Conservation (phyloP, 2,113 vertebrate species). For the Spilogale gracilis region DNA sequence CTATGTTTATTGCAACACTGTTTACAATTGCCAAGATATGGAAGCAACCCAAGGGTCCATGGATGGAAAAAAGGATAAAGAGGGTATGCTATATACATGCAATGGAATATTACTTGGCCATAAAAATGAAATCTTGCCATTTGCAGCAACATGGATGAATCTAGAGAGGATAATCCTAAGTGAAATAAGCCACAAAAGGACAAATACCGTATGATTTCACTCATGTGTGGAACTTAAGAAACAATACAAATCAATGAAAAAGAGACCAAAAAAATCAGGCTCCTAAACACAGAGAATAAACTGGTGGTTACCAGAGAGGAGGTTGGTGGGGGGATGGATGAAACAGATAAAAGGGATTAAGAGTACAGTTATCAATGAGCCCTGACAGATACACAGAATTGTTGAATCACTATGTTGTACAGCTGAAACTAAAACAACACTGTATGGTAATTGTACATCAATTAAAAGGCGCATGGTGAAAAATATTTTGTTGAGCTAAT, state of each 20-base stretch:
- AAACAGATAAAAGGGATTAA: background rate
- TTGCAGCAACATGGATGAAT: background rate
- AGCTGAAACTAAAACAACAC: background rate
- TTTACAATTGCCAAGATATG: background rate
- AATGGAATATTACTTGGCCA: background rate
- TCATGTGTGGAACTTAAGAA: background rate
- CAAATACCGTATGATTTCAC: background rate
- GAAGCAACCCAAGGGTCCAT: background rate
- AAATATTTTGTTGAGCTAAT: background rate
- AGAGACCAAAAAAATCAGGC: background rate
- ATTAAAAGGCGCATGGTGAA: background rate
- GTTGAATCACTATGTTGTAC: background rate
- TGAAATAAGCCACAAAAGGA: background rate
- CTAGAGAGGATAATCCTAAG: background rate
- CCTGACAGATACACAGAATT: background rate
- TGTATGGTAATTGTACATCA: background rate
- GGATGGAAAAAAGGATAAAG: background rate
- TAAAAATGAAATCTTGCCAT: background rate
- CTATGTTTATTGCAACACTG: background rate
- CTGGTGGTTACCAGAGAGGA: background rate
- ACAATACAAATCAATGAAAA: background rate
- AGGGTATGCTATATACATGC: background rate
- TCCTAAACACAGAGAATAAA: background rate
- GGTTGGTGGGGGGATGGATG: background rate
- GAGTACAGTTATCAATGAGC: background rate